These are phyloP conservation scores for Chrysaora quinquecirrha DNA, from an alignment of 30 jellyfish, hydroid and myxozoan species.

Conservation along the genomic window DNA sequence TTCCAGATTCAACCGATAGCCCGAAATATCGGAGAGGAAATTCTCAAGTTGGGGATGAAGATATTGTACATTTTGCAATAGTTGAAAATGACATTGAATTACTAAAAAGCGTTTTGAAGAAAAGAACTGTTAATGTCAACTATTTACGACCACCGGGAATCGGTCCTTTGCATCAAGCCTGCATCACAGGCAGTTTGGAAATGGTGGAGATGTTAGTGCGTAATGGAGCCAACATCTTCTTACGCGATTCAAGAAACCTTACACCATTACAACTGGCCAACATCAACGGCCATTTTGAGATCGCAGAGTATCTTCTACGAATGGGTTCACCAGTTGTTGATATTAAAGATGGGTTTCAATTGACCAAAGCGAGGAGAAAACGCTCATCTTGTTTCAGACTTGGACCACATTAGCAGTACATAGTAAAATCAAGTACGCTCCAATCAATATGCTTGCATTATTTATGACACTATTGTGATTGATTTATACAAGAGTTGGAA, in stretches of 20 bases:
- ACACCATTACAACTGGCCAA: slow-evolving; percentile 64
- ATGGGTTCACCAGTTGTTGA: slow-evolving; percentile 64
- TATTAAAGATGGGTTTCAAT: slow-evolving; percentile 66
- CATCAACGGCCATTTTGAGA: slow-evolving; percentile 52
- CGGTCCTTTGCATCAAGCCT: slow-evolving; percentile 67
- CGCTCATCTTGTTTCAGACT: slow-evolving; percentile 12
- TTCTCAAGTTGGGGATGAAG: slow-evolving; percentile 65
- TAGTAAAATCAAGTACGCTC: too few relatives aligned
- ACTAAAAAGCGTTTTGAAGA: slow-evolving; percentile 18
- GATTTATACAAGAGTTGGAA: too few relatives aligned
- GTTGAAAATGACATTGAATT: slow-evolving; percentile 42
- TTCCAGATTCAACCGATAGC: too few relatives aligned
- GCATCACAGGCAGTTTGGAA: slow-evolving; percentile 44
- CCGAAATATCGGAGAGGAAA: slow-evolving; percentile 66
- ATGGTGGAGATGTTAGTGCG: slow-evolving; percentile 49
- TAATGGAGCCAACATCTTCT: slow-evolving; percentile 43
- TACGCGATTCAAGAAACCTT: slow-evolving; percentile 39
- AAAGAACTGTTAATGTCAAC: slow-evolving; percentile 36
- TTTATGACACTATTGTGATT: too few relatives aligned
- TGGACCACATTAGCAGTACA: slow-evolving; percentile 17
- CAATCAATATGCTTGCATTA: too few relatives aligned
- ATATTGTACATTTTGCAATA: slow-evolving; percentile 58
- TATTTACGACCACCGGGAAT: slow-evolving; percentile 68
- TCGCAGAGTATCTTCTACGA: slow-evolving; percentile 62
- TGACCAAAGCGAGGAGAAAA: slow-evolving; percentile 32